phyloP scores from a whole-genome alignment of 1,140 invertebrate species.

The Drosophila nebulosa region DNA sequence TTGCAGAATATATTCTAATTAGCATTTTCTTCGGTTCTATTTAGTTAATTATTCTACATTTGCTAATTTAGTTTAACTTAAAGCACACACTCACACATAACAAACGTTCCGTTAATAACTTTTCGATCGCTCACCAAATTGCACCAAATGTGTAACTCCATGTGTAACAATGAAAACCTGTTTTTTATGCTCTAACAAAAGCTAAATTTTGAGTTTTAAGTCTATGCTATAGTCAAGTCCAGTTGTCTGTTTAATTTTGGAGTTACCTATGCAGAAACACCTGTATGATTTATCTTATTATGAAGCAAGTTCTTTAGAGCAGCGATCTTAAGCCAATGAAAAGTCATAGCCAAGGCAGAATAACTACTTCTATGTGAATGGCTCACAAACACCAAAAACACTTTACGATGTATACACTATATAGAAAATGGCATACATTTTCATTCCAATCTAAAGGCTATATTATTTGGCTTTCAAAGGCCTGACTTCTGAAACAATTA shows the following conservation, averaged over 20 bases:
- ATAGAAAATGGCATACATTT: too few relatives aligned
- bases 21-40: not conserved
- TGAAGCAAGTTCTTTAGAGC: not conserved
- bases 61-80: constrained; percentile 7
- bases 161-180: not conserved
- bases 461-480: not conserved
- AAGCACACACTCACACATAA: not conserved
- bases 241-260: too few relatives aligned
- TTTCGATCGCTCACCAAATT: not conserved
- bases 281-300: not conserved
- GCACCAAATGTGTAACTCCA: not conserved
- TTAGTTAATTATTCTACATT: not conserved
- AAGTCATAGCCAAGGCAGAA: not conserved
- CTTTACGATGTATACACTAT: not conserved
- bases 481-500: too few relatives aligned
- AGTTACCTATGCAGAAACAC: not conserved
- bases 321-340: not conserved
- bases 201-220: not conserved
- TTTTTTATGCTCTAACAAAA: not conserved
- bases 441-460: not conserved
- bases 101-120: not conserved
- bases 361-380: not conserved
- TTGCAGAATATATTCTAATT: constrained; percentile 4
- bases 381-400: not conserved
- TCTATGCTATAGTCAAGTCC: too few relatives aligned